Evolutionary conservation across 2,113 vertebrate species (phyloP).

Genomic region (Mobula birostris): DNA sequence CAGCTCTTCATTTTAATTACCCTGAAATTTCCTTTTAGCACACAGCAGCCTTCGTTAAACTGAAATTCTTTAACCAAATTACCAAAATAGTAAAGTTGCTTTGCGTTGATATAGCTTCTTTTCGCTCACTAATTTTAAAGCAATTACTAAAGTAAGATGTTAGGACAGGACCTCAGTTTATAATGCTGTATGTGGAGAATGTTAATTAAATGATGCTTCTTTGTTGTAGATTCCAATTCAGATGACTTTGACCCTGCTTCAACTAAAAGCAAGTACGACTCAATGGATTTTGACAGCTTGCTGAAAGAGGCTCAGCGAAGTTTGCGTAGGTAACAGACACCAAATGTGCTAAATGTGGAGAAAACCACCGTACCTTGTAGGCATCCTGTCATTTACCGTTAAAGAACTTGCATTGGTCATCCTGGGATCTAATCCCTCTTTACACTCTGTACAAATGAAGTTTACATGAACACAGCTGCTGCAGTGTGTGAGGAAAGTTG

Average conservation of each 20-base stretch:
- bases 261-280: conserved; percentile 99
- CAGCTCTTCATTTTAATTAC: not conserved
- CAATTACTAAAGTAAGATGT: not conserved
- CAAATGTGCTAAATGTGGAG: conserved; percentile 52
- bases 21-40: not conserved
- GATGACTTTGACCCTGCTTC: conserved; percentile 98
- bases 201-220: not conserved
- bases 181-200: not conserved
- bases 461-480: conserved; percentile 99
- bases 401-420: conserved; percentile 71
- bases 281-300: conserved; percentile 99
- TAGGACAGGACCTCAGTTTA: not conserved
- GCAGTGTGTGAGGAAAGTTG: conserved; percentile 43
- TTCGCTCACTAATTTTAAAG: not conserved
- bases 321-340: conserved; percentile 88
- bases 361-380: conserved; percentile 65
- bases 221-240: conserved; percentile 82
- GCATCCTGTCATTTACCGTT: conserved; percentile 65
- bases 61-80: not conserved
- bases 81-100: not conserved
- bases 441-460: conserved; percentile 83
- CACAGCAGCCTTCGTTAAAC: not conserved
- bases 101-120: not conserved
- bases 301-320: conserved; percentile 92
- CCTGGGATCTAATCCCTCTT: conserved; percentile 67